Base-by-base conservation (phyloP, 2,113 vertebrate genomes). In the Laterallus jamaicensis region DNA sequence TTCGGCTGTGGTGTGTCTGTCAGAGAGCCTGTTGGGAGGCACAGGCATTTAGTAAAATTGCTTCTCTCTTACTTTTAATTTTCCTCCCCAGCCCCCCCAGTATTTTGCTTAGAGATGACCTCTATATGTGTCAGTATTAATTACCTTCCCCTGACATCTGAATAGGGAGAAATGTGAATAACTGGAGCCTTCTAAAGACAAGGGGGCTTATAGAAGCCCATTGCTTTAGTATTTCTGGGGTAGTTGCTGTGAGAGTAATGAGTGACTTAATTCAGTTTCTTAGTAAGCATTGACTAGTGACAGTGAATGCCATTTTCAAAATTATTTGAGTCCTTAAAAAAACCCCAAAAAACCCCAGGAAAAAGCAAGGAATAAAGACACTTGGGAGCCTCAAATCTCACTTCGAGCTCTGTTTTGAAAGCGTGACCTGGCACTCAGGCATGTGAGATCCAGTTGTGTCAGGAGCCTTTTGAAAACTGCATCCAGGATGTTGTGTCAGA, bases 111-210 rank as follows among this genome's bases (percentile, higher is more conserved):
- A 59, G 88, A 86, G 88, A 55, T 71, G 94, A 95, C 90, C 82
- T 83, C 85, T 8, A 1, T 88, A 35, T 86, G 11, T 95, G 78
- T 94, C 96, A 95, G 39, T 75, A 91, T 91, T 95, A 95, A 95
- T 94, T 94, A 91, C 20, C 6, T 93, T 94, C 96, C 67, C 55
- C 71, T 94, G 88, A 77, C 52, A 55, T 88, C 59, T 90, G 71
- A 88, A 59, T 62, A 59, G 74, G 64, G 26, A 88, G 68, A 88
- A 85, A 63, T 86, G 31, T 70, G 75, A 82, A 66, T 87, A 80
- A 37, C 47, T 91, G 82, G 29, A 92, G 52, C 52, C 68, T 92
- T 94, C 59, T 90, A 12, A 86, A 67, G 82, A 32, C 1, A 8
- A 62, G 5, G 13, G 44, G 2, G 29, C 28, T 59, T 82, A 39